A percentile compares a stretch with the other conserved stretches of the same genome.
phyloP scores from a whole-genome alignment of 2,113 vertebrate genomes.

The Embiotoca jacksoni region DNA sequence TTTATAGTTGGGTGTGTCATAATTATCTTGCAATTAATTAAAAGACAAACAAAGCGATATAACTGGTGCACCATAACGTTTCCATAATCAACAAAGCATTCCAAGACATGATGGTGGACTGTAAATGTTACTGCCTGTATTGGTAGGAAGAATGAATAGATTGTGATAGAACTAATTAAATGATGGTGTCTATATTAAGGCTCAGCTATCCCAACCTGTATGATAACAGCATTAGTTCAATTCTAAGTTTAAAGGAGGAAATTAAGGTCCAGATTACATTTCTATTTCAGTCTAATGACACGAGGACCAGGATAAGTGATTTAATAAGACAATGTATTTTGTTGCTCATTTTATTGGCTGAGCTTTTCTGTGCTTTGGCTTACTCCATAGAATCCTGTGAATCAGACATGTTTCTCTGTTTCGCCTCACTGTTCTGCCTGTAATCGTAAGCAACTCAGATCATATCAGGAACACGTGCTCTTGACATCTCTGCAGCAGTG shows the following conservation, averaged over 20 bases:
- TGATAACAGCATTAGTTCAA: not conserved
- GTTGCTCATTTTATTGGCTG: not conserved
- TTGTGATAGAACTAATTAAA: no score
- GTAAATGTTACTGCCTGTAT: no score
- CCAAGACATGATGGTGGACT: no score
- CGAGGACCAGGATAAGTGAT: not conserved
- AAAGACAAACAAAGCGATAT: not conserved
- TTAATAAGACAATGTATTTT: not conserved
- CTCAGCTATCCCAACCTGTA: not conserved
- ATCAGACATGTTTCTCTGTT: not conserved
- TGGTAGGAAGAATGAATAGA: no score
- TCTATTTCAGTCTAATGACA: not conserved
- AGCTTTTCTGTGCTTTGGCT: slow-evolving; percentile 23
- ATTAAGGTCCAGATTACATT: not conserved
- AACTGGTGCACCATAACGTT: not conserved
- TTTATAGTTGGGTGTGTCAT: no score
- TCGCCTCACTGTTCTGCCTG: slow-evolving; percentile 1
- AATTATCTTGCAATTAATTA: no score
- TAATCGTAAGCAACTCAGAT: not conserved
- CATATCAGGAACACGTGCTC: no score
- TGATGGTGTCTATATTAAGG: no score
- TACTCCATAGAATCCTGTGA: not conserved
- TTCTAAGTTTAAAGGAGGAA: not conserved
- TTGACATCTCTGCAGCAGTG: no score
- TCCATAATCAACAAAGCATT: no score